Base-by-base conservation (phyloP, 2,797 vertebrate species). In the Ctenopoma kingsleyae region DNA sequence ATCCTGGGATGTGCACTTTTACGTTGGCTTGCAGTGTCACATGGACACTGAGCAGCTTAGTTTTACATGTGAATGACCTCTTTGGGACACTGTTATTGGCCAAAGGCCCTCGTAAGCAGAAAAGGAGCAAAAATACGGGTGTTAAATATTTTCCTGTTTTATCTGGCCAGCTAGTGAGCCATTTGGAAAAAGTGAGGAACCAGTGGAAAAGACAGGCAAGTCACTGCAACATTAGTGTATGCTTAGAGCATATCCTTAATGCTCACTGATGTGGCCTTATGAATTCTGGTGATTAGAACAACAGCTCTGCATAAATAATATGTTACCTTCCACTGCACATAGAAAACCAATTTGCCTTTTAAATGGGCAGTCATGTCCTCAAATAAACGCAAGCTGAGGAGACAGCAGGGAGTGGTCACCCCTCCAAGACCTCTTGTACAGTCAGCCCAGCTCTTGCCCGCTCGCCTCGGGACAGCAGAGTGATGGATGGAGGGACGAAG, bases 381-480 rank as follows among this genome's bases (percentile, higher is more conserved):
- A 66, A 69, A 78, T 58, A 59, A 62, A 74, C 57, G 46, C 7
- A 54, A 84, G 52, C 30, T 12, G 81, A 85, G 71, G 53, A 69
- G 75, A 82, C 83, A 76, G 72, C 84, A 64, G 70, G 79, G 75
- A 86, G 67, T 53, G 74, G 75, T 84, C 80, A 82, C 63, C 80
- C 22, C 51, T 74, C 36, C 49, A 27, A 61, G 85, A 87, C 78
- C 85, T 78, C 81, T 72, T 59, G 76, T 76, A 78, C 71, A 87
- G 76, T 82, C 80, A 82, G 71, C 56, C 67, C 25, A 17, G 71
- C 77, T 84, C 74, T 79, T 77, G 84, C 71, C 83, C 8, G 22
- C 84, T 77, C 23, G 63, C 84, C 78, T 73, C 76, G 25, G 82
- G 76, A 87, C 81, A 86, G 67, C 62, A 19, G 64, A 76, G 76